Percentiles rank a stretch among this genome's conserved stretches.
Conservation (phyloP, 2,888 invertebrate species). For the Tubulanus polymorphus region DNA sequence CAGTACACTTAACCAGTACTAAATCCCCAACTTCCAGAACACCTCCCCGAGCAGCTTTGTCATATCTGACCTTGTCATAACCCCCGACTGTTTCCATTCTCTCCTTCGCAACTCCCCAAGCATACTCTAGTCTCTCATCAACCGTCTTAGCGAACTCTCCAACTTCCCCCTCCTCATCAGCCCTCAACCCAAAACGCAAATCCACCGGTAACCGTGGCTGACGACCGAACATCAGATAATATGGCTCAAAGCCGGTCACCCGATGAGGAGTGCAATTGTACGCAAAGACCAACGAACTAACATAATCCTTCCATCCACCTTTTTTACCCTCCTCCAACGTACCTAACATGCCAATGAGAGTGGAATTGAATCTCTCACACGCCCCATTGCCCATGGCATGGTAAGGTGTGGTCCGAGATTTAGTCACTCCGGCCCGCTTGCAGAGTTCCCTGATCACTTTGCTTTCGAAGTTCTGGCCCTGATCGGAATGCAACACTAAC, state of each 20-base stretch:
- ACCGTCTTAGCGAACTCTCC: too few relatives aligned
- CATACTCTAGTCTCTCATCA: too few relatives aligned
- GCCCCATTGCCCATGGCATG: constrained; percentile 21
- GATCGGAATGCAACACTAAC: constrained; percentile 19
- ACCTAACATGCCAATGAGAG: constrained; percentile 18
- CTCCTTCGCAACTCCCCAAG: too few relatives aligned
- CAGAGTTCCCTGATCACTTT: constrained; percentile 18
- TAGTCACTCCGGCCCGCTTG: constrained; percentile 12
- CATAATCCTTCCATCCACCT: constrained; percentile 18
- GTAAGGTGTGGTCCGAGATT: constrained; percentile 21
- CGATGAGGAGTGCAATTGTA: constrained; percentile 22
- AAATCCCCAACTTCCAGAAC: too few relatives aligned
- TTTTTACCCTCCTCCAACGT: constrained; percentile 13
- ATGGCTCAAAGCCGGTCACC: constrained; percentile 17
- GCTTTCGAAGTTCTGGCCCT: constrained; percentile 24
- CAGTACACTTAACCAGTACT: too few relatives aligned
- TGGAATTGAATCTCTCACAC: constrained; percentile 20
- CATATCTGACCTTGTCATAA: too few relatives aligned
- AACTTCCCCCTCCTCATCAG: too few relatives aligned
- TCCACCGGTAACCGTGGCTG: constrained; percentile 12
- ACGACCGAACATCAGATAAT: constrained; percentile 16
- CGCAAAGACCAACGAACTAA: constrained; percentile 19
- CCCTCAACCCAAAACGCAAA: too few relatives aligned
- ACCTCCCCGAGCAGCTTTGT: too few relatives aligned
- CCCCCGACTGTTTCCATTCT: too few relatives aligned